A percentile compares a stretch with the other conserved stretches of the same genome.
Evolutionary conservation across 1,140 invertebrate genomes (phyloP).

Genomic region (Lepidurus arcticus): DNA sequence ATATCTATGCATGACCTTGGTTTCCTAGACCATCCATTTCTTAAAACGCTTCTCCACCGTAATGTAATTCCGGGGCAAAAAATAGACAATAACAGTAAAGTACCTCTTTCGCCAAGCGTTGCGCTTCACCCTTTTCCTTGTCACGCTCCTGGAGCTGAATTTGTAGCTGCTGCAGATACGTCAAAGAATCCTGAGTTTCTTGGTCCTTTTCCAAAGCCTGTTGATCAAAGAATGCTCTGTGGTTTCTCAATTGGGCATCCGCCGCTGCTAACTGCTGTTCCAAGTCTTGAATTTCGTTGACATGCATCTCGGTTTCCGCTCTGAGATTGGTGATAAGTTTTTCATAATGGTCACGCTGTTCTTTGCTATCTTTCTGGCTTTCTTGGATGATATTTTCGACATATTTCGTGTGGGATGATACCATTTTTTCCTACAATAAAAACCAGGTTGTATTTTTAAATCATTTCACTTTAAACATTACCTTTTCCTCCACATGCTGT

Average conservation of each 20-base stretch:
- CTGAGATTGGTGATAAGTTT: not conserved
- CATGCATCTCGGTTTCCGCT: not conserved
- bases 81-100: not conserved
- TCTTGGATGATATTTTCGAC: not conserved
- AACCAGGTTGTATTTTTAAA: not conserved
- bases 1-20: slow-evolving; percentile 14
- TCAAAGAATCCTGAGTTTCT: not conserved
- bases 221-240: not conserved
- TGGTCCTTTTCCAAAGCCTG: slow-evolving; percentile 2
- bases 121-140: not conserved
- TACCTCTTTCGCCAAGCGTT: slow-evolving; percentile 3
- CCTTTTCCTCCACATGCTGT: not conserved
- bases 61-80: not conserved
- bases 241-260: not conserved
- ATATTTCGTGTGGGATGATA: not conserved
- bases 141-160: not conserved
- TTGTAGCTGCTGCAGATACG: not conserved
- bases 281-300: not conserved
- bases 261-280: slow-evolving; percentile 8
- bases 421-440: not conserved
- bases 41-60: not conserved
- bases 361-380: slow-evolving; percentile 6
- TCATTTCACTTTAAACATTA: not conserved
- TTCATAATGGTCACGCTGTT: not conserved
- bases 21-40: not conserved